Base-by-base conservation (phyloP, 2,797 vertebrate genomes). In the Enoplosus armatus region DNA sequence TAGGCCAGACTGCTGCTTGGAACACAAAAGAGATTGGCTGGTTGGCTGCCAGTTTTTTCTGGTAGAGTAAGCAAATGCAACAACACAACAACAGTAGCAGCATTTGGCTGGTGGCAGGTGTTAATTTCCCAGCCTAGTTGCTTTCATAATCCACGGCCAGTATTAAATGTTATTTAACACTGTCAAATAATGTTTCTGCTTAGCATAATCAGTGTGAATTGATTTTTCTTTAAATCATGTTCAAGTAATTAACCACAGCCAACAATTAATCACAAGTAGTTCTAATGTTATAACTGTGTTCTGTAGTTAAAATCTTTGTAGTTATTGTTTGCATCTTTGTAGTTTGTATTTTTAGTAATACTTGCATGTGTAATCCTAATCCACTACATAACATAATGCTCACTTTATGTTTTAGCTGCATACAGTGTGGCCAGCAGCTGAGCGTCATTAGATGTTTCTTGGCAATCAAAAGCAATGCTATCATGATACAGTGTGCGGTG, bases 71-170 rank as follows among this genome's bases (percentile, higher is more conserved):
- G 68, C 82, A 81, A 81, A 79, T 9, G 56, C 80, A 75, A 58
- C 82, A 80, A 67, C 76, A 80, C 47, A 70, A 55, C 80, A 83
- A 64, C 89, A 81, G 79, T 45, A 16, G 77, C 76, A 85, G 81
- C 77, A 70, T 90, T 89, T 85, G 87, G 85, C 88, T 80, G 85
- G 80, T 87, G 85, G 89, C 90, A 89, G 87, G 87, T 89, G 87
- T 87, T 85, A 58, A 85, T 89, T 89, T 89, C 80, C 84, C 82
- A 69, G 80, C 80, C 67, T 74, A 15, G 77, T 66, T 77, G 85
- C 73, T 89, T 77, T 73, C 73, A 72, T 80, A 82, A 87, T 70
- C 82, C 35, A 4, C 3, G 24, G 67, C 78, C 81, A 58, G 75
- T 77, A 69, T 82, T 83, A 69, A 77, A 88, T 58, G 50, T 71